Evolutionary conservation across 1,140 invertebrate species (phyloP).

Genomic region (Drosophila arawakana): DNA sequence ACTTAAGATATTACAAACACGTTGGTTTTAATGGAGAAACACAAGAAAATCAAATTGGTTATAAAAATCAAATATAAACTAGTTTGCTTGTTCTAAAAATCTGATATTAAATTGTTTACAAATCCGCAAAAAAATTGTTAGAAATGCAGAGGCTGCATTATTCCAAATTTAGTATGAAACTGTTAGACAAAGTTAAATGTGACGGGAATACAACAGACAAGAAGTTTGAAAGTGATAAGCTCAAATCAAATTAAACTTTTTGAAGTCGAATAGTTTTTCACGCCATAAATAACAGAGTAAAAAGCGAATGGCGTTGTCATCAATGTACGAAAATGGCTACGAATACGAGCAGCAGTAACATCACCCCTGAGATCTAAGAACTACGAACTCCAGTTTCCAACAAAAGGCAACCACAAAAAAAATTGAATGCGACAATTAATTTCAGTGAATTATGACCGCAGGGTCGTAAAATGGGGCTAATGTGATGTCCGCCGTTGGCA

Average conservation of each 20-base stretch:
- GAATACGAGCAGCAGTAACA: slow-evolving; percentile 2
- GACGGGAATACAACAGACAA: too few relatives aligned
- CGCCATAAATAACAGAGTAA: slow-evolving; percentile 11
- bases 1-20: slow-evolving; percentile 14
- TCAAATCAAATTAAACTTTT: slow-evolving; percentile 31
- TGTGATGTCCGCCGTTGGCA: slow-evolving; percentile 64
- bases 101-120: too few relatives aligned
- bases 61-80: too few relatives aligned
- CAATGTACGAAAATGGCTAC: not conserved
- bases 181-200: too few relatives aligned
- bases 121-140: too few relatives aligned
- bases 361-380: slow-evolving; percentile 23
- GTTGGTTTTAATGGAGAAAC: not conserved
- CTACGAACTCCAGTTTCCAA: not conserved
- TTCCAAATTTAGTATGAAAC: too few relatives aligned
- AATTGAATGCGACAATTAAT: slow-evolving; percentile 77
- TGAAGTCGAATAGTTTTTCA: not conserved
- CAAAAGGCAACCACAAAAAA: slow-evolving; percentile 26
- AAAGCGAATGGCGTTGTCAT: slow-evolving; percentile 22
- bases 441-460: slow-evolving; percentile 79
- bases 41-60: not conserved
- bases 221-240: slow-evolving; percentile 9
- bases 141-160: too few relatives aligned
- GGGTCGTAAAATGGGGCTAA: slow-evolving; percentile 70
- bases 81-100: too few relatives aligned